Evolutionary conservation across 2,888 invertebrate genomes (phyloP), one percentile per base, ranked within the genome.

Genomic region (Drosophila melanocephala): DNA sequence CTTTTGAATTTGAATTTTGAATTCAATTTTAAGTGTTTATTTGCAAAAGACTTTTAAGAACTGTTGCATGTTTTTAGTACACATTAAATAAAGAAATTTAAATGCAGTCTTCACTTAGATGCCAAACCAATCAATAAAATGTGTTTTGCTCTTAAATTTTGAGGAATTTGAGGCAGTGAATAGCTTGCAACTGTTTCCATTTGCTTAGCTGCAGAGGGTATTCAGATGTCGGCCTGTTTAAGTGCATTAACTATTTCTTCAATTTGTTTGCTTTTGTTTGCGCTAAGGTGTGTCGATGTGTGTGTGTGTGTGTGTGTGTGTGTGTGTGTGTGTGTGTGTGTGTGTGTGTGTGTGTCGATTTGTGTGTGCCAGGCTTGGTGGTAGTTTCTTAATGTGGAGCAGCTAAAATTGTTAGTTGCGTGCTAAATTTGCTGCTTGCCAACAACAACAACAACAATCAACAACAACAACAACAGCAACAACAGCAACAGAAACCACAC

Each of bases 391-490:
- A 79, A 91, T 87, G 76, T 89, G 91, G 91, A 90, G 87, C 89
- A 87, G 81, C 83, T 84, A 82, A 90, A 91, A 89, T 84, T 85
- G 82, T 83, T 91, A 91, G 90, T 87, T 91, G 87, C 88, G 85
- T 89, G 89, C 85, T 81, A 77, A 79, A 89, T 91, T 75, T 81
- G 76, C 72, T 76, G 76, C 75, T 75, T 72, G 85, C 67, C 52
- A 32, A 66, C 75, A 57, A 68, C 72, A 72, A 58, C 66, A 66
- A 47, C 65, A 66, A 55, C 69, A 72, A 50, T 0, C n/a, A 35
- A 5, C 10, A 32, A 10, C 56, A 39, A 16, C 30, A 58, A 64
- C 72, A 70, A 56, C 75, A 55, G 61, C 72, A 72, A 56, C 6
- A 44, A 22, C 67, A 66, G 26, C 51, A 50, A 14, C 60, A 55